Percentiles rank a stretch among this genome's conserved stretches.
Conservation (phyloP, 2,797 vertebrate species). For the Amphiprion clarkii region DNA sequence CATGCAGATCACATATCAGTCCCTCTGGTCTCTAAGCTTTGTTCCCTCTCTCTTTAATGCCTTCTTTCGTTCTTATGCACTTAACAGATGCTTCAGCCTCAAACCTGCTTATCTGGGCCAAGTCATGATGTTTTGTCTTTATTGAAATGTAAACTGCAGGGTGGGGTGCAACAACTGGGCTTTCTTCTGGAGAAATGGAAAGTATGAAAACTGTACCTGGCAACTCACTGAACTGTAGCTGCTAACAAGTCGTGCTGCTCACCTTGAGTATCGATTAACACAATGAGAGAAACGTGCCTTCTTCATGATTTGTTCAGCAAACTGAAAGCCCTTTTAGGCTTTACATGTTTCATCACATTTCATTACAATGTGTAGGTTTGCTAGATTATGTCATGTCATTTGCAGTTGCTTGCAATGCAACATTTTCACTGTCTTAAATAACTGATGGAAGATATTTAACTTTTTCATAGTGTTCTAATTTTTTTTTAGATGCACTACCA, state of each 20-base stretch:
- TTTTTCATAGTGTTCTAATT: too few relatives aligned
- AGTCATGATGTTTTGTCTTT: conserved; percentile 62
- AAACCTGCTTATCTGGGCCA: conserved; percentile 69
- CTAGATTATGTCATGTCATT: conserved; percentile 1
- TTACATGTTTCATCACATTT: neutral
- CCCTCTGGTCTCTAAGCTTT: conserved; percentile 71
- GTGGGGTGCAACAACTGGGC: conserved; percentile 34
- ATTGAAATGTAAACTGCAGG: conserved; percentile 45
- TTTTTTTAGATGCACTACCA: too few relatives aligned
- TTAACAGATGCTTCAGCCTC: conserved; percentile 79
- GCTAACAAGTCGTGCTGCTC: conserved; percentile 18
- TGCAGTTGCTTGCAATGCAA: neutral
- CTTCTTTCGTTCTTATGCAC: conserved; percentile 69
- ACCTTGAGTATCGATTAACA: neutral
- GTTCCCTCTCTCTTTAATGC: conserved; percentile 55
- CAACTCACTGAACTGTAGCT: conserved; percentile 19
- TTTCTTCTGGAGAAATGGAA: conserved; percentile 49
- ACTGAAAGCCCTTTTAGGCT: conserved; percentile 4
- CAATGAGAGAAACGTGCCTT: conserved; percentile 11
- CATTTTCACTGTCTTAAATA: too few relatives aligned
- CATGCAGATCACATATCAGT: conserved; percentile 74
- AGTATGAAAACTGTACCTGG: conserved; percentile 54
- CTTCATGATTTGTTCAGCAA: conserved; percentile 16
- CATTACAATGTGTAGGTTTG: conserved; percentile 18
- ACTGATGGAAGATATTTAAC: too few relatives aligned